These are phyloP conservation scores for Polyommatus icarus DNA, from an alignment of 2,888 invertebrate species.

Conservation along the genomic window DNA sequence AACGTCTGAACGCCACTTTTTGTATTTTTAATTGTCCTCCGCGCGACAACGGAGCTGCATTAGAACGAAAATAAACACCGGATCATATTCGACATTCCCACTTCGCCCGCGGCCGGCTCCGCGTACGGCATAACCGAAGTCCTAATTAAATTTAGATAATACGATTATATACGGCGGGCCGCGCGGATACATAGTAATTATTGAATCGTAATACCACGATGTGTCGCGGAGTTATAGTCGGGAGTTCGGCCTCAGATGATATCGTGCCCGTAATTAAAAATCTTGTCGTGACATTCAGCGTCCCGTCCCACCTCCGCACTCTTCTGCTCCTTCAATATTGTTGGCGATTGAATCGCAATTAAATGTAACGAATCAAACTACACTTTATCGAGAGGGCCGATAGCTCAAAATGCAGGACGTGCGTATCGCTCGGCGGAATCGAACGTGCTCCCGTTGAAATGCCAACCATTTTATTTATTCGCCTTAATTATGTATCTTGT, in stretches of 20 bases:
- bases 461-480: slow-evolving; percentile 81
- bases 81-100: slow-evolving; percentile 73
- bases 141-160: slow-evolving; percentile 37
- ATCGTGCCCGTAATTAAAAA: slow-evolving; percentile 79
- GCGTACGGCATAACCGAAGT: slow-evolving; percentile 30
- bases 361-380: slow-evolving; percentile 77
- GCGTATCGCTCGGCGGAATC: slow-evolving; percentile 66
- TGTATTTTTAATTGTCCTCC: slow-evolving; percentile 80
- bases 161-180: slow-evolving; percentile 42
- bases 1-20: slow-evolving; percentile 80
- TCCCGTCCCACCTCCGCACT: slow-evolving; percentile 74
- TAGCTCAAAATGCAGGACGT: slow-evolving; percentile 72
- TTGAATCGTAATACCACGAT: slow-evolving; percentile 75
- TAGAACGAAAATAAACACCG: slow-evolving; percentile 77
- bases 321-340: slow-evolving; percentile 74
- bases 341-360: slow-evolving; percentile 79
- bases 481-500: slow-evolving; percentile 81
- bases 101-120: slow-evolving; percentile 27
- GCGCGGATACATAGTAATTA: slow-evolving; percentile 61
- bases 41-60: slow-evolving; percentile 76
- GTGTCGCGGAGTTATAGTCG: slow-evolving; percentile 64
- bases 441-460: slow-evolving; percentile 80
- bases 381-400: slow-evolving; percentile 75
- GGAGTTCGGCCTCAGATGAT: slow-evolving; percentile 75
- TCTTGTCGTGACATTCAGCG: slow-evolving; percentile 80